Conservation (phyloP, 2,113 vertebrate species). For the Sula dactylatra region DNA sequence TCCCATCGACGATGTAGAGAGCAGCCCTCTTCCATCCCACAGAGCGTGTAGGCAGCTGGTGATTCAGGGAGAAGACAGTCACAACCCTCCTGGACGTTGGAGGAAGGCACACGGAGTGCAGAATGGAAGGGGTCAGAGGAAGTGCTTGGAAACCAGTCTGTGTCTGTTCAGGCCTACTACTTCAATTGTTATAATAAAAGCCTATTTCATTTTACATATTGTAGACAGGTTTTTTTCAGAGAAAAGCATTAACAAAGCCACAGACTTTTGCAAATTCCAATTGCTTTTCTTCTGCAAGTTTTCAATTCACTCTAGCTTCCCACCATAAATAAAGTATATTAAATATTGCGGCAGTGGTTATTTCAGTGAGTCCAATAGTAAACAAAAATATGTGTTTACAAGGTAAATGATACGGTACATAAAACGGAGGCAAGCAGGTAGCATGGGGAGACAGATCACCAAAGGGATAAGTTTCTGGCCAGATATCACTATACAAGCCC, state of each 20-base stretch:
- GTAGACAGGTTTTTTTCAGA: neutral
- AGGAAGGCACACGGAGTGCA: rapidly evolving
- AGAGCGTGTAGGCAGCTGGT: neutral
- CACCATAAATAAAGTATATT: neutral
- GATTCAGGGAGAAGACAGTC: neutral
- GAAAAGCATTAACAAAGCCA: neutral
- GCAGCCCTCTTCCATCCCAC: neutral
- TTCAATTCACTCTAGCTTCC: neutral
- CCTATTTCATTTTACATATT: neutral
- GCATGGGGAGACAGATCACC: neutral
- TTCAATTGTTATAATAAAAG: neutral
- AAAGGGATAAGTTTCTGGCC: neutral
- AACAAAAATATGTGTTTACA: neutral
- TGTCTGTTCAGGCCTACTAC: neutral
- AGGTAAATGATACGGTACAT: neutral
- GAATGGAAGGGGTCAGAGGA: neutral
- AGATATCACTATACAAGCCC: neutral
- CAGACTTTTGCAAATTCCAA: neutral
- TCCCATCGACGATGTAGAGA: rapidly evolving
- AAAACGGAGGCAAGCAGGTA: neutral
- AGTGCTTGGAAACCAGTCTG: rapidly evolving
- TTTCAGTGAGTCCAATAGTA: neutral
- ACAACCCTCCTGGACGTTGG: neutral
- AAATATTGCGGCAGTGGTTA: neutral
- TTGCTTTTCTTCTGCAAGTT: neutral